Evolutionary conservation across 2,113 vertebrate genomes (phyloP), one percentile per base, ranked within the genome.

Genomic region (Channa argus): DNA sequence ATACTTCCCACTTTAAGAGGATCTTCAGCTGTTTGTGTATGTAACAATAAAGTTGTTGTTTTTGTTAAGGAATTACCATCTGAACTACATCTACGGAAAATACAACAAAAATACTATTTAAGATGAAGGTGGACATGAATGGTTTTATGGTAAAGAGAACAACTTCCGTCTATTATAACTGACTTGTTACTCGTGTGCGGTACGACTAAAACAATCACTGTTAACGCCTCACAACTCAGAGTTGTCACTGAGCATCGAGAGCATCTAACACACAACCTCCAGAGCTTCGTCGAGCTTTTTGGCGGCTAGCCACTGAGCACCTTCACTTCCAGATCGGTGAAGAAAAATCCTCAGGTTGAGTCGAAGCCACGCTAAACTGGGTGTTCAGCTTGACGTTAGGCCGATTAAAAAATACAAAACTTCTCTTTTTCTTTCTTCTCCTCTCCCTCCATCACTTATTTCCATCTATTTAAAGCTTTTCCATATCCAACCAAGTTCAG

Each of bases 341-440:
- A 43, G 51, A 60, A 52, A 55, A 68, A 38, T 52, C 44, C 49
- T 82, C 60, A 36, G 65, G 52, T 36, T 76, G 79, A 82, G 63
- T 41, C 3, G 62, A 80, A 55, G 33, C 36, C 55, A 6, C 34
- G 33, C 50, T 62, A 62, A 53, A 69, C 24, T 55, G 44, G 1
- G 45, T 15, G 61, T 65, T 69, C 81, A 52, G 72, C 59, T 60
- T 67, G 73, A 76, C 13, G n/a, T 70, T 36, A 5, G 61, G 50
- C 53, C 64, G 79, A 77, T 86, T 82, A 65, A 64, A 65, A 50
- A 77, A 70, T 24, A 64, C 14, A 45, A 34, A 52, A 56, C 53
- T 63, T 38, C 15, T 46, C 65, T 14, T 6, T 64, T 76, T 59
- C 54, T 61, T 55, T 34, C 12, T 67, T 68, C 34, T 64, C 47